Evolutionary conservation across 2,888 invertebrate genomes (phyloP).

Genomic region (Holacanthella duospinosa): DNA sequence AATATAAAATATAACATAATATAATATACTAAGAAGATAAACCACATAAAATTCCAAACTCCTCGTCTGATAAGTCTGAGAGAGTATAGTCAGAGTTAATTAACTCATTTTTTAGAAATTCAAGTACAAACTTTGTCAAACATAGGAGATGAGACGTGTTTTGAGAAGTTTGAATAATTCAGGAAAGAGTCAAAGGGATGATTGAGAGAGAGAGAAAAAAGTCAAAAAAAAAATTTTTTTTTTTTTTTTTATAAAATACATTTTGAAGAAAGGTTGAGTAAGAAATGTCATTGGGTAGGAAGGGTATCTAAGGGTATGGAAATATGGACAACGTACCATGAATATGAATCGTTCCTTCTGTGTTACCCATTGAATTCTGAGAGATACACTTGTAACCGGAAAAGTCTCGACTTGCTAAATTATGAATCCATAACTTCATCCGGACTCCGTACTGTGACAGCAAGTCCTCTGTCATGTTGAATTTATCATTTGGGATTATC

Average conservation of each 20-base stretch:
- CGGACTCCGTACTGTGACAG: slow-evolving; percentile 34
- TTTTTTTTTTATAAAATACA: not conserved
- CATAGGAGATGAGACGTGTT: not conserved
- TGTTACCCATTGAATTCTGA: slow-evolving; percentile 83
- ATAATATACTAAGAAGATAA: not conserved
- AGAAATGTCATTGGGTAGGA: not conserved
- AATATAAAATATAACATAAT: not conserved
- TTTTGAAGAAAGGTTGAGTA: not conserved
- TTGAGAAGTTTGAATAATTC: slow-evolving; percentile 1
- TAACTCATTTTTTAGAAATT: not conserved
- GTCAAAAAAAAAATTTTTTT: too few relatives aligned
- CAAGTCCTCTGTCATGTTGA: slow-evolving; percentile 58
- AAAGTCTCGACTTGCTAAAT: slow-evolving; percentile 19
- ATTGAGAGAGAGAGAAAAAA: not conserved
- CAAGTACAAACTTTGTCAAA: slow-evolving; percentile 5
- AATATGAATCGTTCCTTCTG: slow-evolving; percentile 76
- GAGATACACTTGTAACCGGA: slow-evolving; percentile 78
- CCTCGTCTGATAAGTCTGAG: too few relatives aligned
- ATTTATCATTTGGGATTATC: slow-evolving; percentile 80
- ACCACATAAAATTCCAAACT: not conserved
- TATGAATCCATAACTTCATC: slow-evolving; percentile 31
- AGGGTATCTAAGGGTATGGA: too few relatives aligned
- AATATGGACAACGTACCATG: slow-evolving; percentile 62
- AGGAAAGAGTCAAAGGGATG: not conserved
- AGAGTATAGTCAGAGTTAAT: not conserved